These are phyloP conservation scores for Apus apus DNA, from an alignment of 2,113 vertebrate genomes.

Conservation along the genomic window DNA sequence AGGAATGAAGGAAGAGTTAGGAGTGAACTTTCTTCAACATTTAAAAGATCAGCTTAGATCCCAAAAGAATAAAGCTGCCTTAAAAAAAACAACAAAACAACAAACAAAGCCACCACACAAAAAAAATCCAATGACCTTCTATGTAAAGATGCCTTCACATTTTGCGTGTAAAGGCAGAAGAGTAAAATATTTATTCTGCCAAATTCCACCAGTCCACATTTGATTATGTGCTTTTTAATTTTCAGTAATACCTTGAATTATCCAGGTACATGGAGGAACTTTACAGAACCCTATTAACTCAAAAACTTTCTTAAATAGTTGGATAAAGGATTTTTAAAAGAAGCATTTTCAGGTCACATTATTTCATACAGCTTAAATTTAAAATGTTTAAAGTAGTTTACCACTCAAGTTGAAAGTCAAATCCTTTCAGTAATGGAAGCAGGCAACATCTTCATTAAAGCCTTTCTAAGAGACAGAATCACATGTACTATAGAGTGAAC, in stretches of 20 bases:
- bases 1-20: neutral
- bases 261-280: neutral
- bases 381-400: neutral
- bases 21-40: neutral
- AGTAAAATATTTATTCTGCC: neutral
- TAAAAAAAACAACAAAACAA: neutral
- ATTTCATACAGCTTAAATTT: neutral
- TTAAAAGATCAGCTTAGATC: neutral
- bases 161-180: neutral
- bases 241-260: neutral
- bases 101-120: neutral
- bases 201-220: rapidly evolving
- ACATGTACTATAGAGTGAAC: neutral
- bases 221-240: neutral
- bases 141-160: rapidly evolving
- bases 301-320: neutral
- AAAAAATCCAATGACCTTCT: neutral
- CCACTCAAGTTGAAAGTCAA: neutral
- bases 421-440: neutral
- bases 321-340: neutral
- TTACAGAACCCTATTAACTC: neutral
- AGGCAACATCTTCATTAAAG: neutral
- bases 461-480: neutral
- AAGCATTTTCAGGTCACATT: neutral
- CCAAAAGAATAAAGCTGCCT: neutral